phyloP scores from a whole-genome alignment of 2,113 vertebrate species.

The Apistogramma diplotaenia region DNA sequence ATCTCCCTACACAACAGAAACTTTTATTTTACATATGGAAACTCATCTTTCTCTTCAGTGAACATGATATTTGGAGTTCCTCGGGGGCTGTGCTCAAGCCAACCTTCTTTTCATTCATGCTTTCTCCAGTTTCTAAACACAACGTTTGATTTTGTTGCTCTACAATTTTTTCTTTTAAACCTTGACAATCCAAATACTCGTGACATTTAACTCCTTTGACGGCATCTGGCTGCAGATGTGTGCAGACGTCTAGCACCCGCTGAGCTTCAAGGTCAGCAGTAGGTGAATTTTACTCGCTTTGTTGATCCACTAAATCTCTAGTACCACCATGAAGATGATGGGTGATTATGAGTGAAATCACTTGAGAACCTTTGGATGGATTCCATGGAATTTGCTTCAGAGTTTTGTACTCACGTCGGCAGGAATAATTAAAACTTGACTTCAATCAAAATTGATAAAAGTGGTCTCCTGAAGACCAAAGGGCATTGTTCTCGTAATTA shows the following conservation, averaged over 20 bases:
- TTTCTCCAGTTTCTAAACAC: not conserved
- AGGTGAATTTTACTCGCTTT: not conserved
- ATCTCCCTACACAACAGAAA: constrained; percentile 7
- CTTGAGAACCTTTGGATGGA: not conserved
- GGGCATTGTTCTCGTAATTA: not conserved
- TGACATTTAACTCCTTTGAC: not conserved
- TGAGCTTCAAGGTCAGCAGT: not conserved
- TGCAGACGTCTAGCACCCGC: not conserved
- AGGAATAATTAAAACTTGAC: not conserved
- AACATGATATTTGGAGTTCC: constrained; percentile 15
- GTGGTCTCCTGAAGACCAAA: not conserved
- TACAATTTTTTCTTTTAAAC: not conserved
- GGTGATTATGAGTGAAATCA: not conserved
- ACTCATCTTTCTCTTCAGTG: not conserved
- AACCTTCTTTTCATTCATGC: not conserved
- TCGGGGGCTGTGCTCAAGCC: not conserved
- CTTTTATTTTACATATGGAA: constrained; percentile 18
- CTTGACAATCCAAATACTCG: not conserved
- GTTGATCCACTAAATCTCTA: not conserved
- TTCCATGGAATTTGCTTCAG: not conserved
- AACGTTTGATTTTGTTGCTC: not conserved
- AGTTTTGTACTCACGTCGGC: not conserved
- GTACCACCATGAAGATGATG: not conserved
- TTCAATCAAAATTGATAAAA: not conserved
- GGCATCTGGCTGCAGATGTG: not conserved